Conservation (phyloP, 2,113 vertebrate species). For the Rhadina sibilatrix region DNA sequence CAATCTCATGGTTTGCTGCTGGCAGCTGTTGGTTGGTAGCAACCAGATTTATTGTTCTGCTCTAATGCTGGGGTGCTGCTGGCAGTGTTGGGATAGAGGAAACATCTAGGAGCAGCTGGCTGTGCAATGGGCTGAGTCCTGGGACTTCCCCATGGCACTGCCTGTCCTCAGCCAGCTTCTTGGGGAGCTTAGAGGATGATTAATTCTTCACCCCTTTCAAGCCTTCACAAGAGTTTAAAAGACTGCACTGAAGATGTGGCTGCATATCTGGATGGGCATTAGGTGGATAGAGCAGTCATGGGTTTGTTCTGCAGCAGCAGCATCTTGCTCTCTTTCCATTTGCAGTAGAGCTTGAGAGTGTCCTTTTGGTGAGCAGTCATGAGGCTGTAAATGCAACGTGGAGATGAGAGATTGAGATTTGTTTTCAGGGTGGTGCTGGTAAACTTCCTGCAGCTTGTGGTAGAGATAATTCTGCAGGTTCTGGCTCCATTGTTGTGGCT, state of each 20-base stretch:
- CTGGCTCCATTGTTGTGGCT: constrained; percentile 13
- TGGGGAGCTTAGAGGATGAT: not conserved
- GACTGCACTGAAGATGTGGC: not conserved
- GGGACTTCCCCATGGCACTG: rapidly evolving
- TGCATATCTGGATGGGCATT: rapidly evolving
- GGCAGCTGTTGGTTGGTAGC: rapidly evolving
- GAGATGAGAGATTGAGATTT: constrained; percentile 4
- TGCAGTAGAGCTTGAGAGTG: not conserved
- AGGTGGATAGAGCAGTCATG: not conserved
- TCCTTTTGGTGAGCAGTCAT: not conserved
- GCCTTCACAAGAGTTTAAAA: not conserved
- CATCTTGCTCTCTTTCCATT: not conserved
- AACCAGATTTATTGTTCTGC: not conserved
- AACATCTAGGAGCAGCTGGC: not conserved
- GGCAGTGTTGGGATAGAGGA: not conserved
- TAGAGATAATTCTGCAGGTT: constrained; percentile 17
- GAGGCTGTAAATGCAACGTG: not conserved
- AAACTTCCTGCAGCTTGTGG: constrained; percentile 56
- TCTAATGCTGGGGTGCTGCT: not conserved
- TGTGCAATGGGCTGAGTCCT: rapidly evolving
- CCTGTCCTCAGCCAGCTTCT: not conserved
- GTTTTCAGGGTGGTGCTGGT: constrained; percentile 54
- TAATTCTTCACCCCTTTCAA: not conserved
- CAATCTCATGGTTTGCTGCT: rapidly evolving
- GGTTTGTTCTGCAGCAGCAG: not conserved